phyloP scores from a whole-genome alignment of 2,113 vertebrate species.

The Azemiops feae region DNA sequence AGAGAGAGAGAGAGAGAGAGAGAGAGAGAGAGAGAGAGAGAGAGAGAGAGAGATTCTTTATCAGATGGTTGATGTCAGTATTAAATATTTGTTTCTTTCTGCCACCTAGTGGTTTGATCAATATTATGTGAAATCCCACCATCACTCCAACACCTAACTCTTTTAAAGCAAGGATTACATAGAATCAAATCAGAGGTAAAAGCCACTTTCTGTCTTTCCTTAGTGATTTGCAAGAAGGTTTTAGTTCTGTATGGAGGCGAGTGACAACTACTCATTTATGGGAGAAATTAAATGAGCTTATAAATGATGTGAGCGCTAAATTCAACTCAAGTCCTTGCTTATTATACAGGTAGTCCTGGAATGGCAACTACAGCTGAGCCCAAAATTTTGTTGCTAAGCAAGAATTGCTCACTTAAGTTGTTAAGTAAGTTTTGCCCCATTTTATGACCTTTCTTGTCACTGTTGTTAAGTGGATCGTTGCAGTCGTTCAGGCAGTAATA shows the following conservation, averaged over 20 bases:
- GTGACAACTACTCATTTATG: neutral
- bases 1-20: too few relatives aligned
- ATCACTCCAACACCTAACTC: too few relatives aligned
- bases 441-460: neutral
- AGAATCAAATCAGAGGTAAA: neutral
- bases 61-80: neutral
- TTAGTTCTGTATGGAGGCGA: neutral
- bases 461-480: too few relatives aligned
- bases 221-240: neutral
- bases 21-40: too few relatives aligned
- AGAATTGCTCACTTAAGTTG: neutral
- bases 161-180: neutral
- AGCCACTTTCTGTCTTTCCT: neutral
- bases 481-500: too few relatives aligned
- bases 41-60: neutral
- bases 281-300: neutral
- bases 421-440: neutral
- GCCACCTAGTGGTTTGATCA: neutral
- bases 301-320: neutral
- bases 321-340: neutral
- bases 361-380: neutral
- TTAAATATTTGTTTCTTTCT: constrained; percentile 4
- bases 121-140: neutral
- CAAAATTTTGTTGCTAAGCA: neutral
- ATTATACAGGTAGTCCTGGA: neutral